A percentile compares a stretch with the other conserved stretches of the same genome.
Evolutionary conservation across 2,113 vertebrate genomes (phyloP).

Genomic region (Leptosomus discolor): DNA sequence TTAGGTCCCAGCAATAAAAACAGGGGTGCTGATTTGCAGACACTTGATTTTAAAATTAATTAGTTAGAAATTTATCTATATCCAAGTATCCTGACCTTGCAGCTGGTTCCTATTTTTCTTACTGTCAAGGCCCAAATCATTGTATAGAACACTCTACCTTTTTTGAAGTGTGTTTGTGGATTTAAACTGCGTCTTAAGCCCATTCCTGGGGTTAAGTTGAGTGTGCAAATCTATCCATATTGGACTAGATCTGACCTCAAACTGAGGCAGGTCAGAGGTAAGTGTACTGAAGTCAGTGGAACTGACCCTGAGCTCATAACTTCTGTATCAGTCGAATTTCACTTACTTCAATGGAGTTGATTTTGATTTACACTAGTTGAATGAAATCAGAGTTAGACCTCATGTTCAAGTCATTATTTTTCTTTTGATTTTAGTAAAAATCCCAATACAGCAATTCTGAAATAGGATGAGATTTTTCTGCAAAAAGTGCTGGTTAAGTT

Average conservation of each 20-base stretch:
- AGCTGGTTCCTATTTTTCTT: neutral
- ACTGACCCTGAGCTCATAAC: accelerated
- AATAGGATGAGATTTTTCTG: neutral
- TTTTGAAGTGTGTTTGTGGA: neutral
- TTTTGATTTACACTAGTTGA: neutral
- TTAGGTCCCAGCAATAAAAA: neutral
- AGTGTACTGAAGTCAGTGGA: neutral
- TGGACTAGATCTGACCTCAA: neutral
- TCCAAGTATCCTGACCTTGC: neutral
- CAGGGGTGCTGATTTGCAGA: neutral
- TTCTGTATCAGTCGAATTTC: neutral
- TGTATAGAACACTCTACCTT: neutral
- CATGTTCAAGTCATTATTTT: neutral
- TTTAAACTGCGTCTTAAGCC: neutral
- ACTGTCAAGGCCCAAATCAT: neutral
- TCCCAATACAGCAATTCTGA: neutral
- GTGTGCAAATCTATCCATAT: neutral
- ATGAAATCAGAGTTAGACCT: neutral
- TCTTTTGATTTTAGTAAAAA: neutral
- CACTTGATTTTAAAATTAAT: neutral
- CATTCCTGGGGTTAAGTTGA: neutral
- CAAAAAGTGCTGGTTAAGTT: neutral
- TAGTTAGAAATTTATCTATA: neutral
- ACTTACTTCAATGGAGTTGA: neutral
- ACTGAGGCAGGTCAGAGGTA: neutral